These are phyloP conservation scores for Drosophila hamatofila DNA, from an alignment of 2,888 invertebrate genomes.

Conservation along the genomic window DNA sequence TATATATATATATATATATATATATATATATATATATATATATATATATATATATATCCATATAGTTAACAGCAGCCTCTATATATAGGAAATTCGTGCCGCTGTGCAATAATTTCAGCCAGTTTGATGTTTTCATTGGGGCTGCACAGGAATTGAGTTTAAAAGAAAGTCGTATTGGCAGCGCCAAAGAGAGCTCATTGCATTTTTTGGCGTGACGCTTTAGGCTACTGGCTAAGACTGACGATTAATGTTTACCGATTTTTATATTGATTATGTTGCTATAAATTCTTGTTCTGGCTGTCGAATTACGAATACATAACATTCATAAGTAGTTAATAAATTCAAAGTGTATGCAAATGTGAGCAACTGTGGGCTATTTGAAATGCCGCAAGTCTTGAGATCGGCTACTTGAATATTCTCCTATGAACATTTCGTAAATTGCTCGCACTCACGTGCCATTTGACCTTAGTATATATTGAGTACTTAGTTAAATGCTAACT, in stretches of 20 bases:
- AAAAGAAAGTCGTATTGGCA: too few relatives aligned
- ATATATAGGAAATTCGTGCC: not conserved
- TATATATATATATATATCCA: conserved; percentile 10
- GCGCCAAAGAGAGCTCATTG: too few relatives aligned
- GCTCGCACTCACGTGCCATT: not conserved
- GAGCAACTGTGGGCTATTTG: conserved; percentile 11
- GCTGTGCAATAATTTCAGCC: conserved; percentile 1
- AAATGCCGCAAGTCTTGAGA: conserved; percentile 2
- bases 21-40: conserved; percentile 10
- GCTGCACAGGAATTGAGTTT: not conserved
- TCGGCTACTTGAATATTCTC: not conserved
- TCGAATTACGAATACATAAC: conserved; percentile 14
- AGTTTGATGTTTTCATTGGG: not conserved
- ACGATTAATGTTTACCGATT: not conserved
- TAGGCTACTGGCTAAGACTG: conserved; percentile 3
- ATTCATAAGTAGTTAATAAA: conserved; percentile 9
- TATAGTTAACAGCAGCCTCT: conserved; percentile 15
- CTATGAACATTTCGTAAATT: not conserved
- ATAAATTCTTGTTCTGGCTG: conserved; percentile 12
- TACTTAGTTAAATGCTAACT: conserved; percentile 8
- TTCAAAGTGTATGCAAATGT: conserved; percentile 13
- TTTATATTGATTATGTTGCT: conserved; percentile 3
- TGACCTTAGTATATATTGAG: conserved; percentile 4
- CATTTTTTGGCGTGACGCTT: not conserved
- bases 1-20: conserved; percentile 11